These are phyloP conservation scores for Melieria picta DNA, from an alignment of 2,888 invertebrate genomes.

Conservation along the genomic window DNA sequence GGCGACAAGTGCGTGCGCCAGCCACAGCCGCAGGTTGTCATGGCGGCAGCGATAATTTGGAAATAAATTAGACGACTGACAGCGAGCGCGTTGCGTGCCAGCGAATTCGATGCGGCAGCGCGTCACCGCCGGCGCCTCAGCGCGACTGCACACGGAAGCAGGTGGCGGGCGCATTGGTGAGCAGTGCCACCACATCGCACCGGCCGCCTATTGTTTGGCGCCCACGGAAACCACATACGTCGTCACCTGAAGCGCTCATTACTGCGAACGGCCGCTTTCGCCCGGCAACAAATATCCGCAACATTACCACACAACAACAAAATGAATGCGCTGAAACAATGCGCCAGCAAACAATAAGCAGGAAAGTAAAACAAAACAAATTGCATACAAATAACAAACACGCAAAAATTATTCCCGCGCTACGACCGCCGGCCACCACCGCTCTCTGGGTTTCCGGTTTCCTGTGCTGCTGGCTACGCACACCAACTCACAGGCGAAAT, in stretches of 20 bases:
- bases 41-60: conserved; percentile 30
- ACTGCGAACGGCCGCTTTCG: too few relatives aligned
- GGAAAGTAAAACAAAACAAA: conserved; percentile 20
- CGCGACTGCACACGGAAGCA: too few relatives aligned
- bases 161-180: neutral
- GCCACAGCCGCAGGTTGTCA: conserved; percentile 19
- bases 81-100: neutral
- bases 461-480: conserved; percentile 32
- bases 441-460: conserved; percentile 40
- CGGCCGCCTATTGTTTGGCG: too few relatives aligned
- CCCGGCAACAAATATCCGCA: conserved; percentile 30
- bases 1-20: neutral
- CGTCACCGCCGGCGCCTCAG: neutral
- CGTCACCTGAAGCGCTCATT: too few relatives aligned
- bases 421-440: conserved; percentile 7
- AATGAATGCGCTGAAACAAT: conserved; percentile 1
- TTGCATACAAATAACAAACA: conserved; percentile 20
- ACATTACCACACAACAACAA: conserved; percentile 30
- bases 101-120: too few relatives aligned
- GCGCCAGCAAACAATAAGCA: conserved; percentile 12
- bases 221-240: too few relatives aligned
- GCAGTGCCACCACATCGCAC: too few relatives aligned
- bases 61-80: conserved; percentile 27
- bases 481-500: neutral
- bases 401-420: conserved; percentile 26